These are phyloP conservation scores for pig (Sus scrofa) DNA, from an alignment of 2,113 vertebrate species.

Conservation along the genomic window DNA sequence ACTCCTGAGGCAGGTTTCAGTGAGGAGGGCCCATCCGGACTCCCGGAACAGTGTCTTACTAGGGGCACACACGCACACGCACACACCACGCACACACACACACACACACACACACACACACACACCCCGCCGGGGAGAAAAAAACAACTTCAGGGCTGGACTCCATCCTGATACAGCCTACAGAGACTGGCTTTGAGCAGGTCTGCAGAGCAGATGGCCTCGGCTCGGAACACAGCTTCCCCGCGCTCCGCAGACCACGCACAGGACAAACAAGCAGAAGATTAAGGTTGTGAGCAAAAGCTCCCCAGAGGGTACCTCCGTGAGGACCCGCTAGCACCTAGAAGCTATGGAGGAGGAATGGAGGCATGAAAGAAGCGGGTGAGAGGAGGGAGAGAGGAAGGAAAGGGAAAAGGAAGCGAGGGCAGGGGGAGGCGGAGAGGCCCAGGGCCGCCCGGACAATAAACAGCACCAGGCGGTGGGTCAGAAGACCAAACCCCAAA, in stretches of 20 bases:
- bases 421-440: neutral
- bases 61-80: neutral
- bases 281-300: neutral
- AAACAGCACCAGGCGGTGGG: neutral
- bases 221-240: neutral
- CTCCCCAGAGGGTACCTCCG: neutral
- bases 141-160: neutral
- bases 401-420: neutral
- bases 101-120: neutral
- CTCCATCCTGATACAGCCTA: neutral
- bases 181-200: neutral
- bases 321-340: neutral
- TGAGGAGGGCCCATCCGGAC: neutral
- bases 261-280: neutral
- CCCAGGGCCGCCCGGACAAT: neutral
- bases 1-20: neutral
- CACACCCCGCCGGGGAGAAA: neutral
- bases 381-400: neutral
- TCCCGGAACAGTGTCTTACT: neutral
- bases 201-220: neutral
- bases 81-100: no score
- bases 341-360: conserved; percentile 12
- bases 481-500: neutral
- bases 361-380: neutral
- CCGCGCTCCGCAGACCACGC: neutral